Base-by-base conservation (phyloP, 2,888 invertebrate genomes). In the Chouioia cunea region DNA sequence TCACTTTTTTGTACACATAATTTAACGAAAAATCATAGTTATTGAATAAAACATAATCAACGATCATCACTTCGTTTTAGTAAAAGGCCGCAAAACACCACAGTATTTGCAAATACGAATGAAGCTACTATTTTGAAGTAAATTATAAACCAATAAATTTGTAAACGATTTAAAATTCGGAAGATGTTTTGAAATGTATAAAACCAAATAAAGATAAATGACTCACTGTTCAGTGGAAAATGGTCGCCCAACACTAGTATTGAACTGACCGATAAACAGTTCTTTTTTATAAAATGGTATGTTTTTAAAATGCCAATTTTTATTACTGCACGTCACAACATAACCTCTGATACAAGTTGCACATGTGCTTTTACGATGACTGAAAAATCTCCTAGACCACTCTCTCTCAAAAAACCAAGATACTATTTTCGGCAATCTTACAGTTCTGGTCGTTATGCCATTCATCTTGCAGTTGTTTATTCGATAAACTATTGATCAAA, bases 401-500 rank as follows among this genome's bases (percentile, higher is more conserved):
- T 54, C 16, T 10, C 60, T 56, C 50, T 50, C 16, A 10, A 16
- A 15, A 22, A 59, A 50, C 2, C 20, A 36, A 2, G 60, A 52
- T 2, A 65, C 16, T 14, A 47, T 27, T 16, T 8, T 15, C 16
- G n/a, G 16, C 10, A 58, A n/a, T 22, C 43, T 65, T 15, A 54
- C 50, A 2, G 46, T 16, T 59, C 57, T 71, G 15, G 71, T 62
- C 60, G 36, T 48, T 36, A 68, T 36, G 12, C 58, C 22, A 27
- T 65, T 71, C 71, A 73, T 71, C 22, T 8, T 68, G 6, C 14
- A 20, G 12, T 64, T 71, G 69, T 71, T 74, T 63, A 69, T 54
- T 74, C 73, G 53, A 74, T 74, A 56, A 47, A 43, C 16, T 73
- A 73, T 74, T 54, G 73, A 74, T 71, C 65, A 71, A 74, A 71